Percentiles rank a stretch among this genome's conserved stretches.
Conservation (phyloP, 2,888 invertebrate species). For the Micropterix aruncella region DNA sequence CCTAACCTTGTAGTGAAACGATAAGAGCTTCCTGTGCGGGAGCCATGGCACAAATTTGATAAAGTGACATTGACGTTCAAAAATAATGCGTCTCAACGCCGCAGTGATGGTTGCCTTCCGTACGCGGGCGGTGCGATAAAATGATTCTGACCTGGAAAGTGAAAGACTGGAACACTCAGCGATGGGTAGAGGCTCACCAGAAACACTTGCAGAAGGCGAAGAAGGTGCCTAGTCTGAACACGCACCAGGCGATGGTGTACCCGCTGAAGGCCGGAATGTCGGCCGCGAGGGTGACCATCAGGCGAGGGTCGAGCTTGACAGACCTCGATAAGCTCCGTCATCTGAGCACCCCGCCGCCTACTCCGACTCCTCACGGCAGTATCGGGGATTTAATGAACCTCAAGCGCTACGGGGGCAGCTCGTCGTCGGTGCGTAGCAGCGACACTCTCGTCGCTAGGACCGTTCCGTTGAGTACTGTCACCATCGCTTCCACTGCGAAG, state of each 20-base stretch:
- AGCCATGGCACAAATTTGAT: neutral
- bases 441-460: slow-evolving; percentile 57
- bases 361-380: slow-evolving; percentile 40
- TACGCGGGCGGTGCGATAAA: too few species aligned
- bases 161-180: neutral
- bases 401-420: slow-evolving; percentile 55
- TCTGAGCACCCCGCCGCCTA: slow-evolving; percentile 22
- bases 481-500: slow-evolving; percentile 30
- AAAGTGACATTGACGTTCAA: neutral
- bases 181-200: neutral
- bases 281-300: slow-evolving; percentile 41
- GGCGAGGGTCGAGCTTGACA: slow-evolving; percentile 58
- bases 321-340: slow-evolving; percentile 52
- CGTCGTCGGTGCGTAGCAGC: slow-evolving; percentile 57
- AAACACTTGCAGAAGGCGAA: neutral
- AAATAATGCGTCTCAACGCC: too few species aligned
- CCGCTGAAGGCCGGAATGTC: slow-evolving; percentile 40
- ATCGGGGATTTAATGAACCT: slow-evolving; percentile 71
- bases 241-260: slow-evolving; percentile 40
- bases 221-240: slow-evolving; percentile 31
- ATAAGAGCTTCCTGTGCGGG: neutral
- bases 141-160: neutral
- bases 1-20: neutral
- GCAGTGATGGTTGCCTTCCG: too few species aligned
- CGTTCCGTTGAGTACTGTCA: slow-evolving; percentile 60